phyloP scores from a whole-genome alignment of 2,888 invertebrate species.

The Icerya purchasi region DNA sequence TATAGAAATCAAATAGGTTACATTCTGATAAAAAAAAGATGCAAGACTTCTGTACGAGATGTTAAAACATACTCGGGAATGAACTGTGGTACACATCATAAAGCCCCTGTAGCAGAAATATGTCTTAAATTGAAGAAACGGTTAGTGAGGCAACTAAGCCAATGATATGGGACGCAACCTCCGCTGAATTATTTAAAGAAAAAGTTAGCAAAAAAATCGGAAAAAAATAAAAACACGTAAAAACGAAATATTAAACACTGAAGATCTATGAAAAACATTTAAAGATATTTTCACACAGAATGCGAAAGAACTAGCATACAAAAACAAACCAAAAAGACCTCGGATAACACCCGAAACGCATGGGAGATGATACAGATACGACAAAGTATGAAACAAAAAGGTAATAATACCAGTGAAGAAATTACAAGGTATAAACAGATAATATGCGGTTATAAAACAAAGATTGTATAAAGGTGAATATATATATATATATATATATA shows the following conservation, averaged over 20 bases:
- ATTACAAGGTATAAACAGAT: neutral
- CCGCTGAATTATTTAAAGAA: neutral
- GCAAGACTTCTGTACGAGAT: neutral
- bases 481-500: no score
- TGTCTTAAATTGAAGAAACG: neutral
- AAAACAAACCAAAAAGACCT: neutral
- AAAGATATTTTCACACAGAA: neutral
- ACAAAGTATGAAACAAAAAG: neutral
- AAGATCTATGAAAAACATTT: neutral
- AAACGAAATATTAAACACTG: neutral
- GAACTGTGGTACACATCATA: neutral
- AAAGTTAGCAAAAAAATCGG: neutral
- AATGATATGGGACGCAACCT: neutral
- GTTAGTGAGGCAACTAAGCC: neutral
- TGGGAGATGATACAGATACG: neutral
- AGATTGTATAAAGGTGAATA: neutral
- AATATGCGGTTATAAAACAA: neutral
- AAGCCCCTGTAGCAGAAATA: neutral
- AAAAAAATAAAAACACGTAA: neutral
- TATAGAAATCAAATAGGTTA: neutral
- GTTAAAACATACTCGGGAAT: neutral
- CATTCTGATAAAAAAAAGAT: neutral
- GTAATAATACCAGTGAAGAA: neutral
- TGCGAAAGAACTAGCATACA: neutral
- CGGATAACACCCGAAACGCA: neutral